phyloP scores from a whole-genome alignment of 2,113 vertebrate genomes.

The Saimiri boliviensis region DNA sequence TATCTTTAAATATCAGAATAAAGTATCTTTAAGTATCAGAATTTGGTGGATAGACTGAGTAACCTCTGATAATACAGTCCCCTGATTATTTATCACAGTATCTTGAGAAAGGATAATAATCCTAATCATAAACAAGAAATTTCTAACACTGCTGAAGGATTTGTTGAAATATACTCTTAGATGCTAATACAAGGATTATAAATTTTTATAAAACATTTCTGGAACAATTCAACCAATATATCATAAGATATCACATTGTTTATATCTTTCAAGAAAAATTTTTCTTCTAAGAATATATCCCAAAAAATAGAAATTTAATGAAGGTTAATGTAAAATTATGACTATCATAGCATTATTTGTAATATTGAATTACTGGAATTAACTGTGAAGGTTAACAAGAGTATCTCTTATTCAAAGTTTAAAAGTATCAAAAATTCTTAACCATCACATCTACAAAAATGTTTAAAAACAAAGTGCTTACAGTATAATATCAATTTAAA shows the following conservation, averaged over 20 bases:
- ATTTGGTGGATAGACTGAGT: neutral
- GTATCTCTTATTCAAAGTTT: neutral
- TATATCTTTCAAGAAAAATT: neutral
- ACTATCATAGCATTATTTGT: neutral
- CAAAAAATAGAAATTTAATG: neutral
- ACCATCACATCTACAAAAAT: neutral
- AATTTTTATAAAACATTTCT: neutral
- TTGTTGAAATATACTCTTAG: neutral
- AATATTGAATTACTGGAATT: neutral
- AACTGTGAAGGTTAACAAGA: neutral
- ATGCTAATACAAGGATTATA: neutral
- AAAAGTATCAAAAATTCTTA: neutral
- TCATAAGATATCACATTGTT: neutral
- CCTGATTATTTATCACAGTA: neutral
- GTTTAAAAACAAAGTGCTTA: neutral
- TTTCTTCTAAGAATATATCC: neutral
- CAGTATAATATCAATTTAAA: neutral
- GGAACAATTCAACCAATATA: neutral
- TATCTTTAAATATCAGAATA: neutral
- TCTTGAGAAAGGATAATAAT: neutral
- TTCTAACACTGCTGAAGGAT: neutral
- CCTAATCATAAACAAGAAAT: neutral
- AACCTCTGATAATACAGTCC: neutral
- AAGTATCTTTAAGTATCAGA: neutral
- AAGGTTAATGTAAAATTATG: neutral